These are phyloP conservation scores for Anas georgica DNA, from an alignment of 2,797 vertebrate species.

Conservation along the genomic window DNA sequence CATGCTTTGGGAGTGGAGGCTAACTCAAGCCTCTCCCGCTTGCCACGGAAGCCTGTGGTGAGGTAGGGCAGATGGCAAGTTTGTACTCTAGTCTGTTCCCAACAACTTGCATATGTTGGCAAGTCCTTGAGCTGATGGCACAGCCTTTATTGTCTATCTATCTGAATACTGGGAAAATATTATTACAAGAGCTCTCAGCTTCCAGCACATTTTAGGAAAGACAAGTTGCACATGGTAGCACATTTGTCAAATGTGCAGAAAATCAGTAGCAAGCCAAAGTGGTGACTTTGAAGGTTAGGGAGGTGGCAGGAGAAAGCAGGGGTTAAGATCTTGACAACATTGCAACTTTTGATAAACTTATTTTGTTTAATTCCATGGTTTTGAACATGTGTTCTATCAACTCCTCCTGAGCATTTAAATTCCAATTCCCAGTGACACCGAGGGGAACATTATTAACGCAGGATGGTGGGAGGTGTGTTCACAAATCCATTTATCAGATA, in stretches of 20 bases:
- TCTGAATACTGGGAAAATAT: not conserved
- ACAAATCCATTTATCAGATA: slow-evolving; percentile 79
- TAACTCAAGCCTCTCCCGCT: not conserved
- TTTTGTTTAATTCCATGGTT: slow-evolving; percentile 67
- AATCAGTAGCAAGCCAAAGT: not conserved
- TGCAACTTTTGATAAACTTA: slow-evolving; percentile 37
- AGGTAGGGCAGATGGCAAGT: not conserved
- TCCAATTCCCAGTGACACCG: slow-evolving; percentile 60
- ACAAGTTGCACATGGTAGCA: not conserved
- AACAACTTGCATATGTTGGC: not conserved
- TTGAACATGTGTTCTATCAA: slow-evolving; percentile 32
- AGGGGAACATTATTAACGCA: slow-evolving; percentile 41
- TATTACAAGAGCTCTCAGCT: rapidly evolving
- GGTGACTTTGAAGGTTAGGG: not conserved
- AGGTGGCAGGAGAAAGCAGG: not conserved
- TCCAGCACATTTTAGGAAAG: not conserved
- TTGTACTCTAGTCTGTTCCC: not conserved
- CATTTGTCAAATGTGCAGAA: not conserved
- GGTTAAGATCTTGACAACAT: slow-evolving; percentile 3
- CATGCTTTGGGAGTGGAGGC: not conserved
- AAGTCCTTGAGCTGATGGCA: not conserved
- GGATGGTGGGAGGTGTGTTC: slow-evolving; percentile 60
- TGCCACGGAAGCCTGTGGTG: rapidly evolving
- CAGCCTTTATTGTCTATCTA: not conserved
- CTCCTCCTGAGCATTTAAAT: slow-evolving; percentile 65